These are phyloP conservation scores for Andrena haemorrhoa DNA, from an alignment of 2,888 invertebrate species.

Conservation along the genomic window DNA sequence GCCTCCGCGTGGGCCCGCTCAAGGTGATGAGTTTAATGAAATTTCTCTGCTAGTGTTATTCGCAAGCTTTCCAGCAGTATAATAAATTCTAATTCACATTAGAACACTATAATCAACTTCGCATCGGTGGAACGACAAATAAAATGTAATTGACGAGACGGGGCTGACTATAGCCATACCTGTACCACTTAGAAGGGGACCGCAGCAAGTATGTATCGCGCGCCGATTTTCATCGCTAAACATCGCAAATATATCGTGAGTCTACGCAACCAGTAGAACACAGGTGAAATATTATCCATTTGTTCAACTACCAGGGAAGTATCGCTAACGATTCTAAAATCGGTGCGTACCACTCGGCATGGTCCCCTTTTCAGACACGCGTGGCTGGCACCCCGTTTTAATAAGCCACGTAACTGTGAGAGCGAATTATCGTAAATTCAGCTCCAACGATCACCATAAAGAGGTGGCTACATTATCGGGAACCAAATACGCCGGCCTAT, in stretches of 20 bases:
- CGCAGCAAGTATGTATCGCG: not conserved
- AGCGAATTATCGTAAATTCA: conserved; percentile 46
- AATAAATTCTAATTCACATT: too few species aligned
- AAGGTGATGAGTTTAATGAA: conserved; percentile 37
- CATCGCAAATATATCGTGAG: not conserved
- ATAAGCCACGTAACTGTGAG: conserved; percentile 48
- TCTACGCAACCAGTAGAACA: not conserved
- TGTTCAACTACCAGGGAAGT: too few species aligned
- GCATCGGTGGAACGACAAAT: not conserved
- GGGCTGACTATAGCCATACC: conserved; percentile 18
- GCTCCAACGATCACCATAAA: conserved; percentile 42
- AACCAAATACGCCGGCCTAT: conserved; percentile 28
- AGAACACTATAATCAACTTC: not conserved
- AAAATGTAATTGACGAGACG: not conserved
- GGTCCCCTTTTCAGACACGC: not conserved
- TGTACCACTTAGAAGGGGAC: conserved; percentile 28
- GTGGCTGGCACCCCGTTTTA: conserved; percentile 32
- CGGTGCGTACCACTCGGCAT: not conserved
- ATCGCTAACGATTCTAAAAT: not conserved
- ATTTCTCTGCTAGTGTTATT: conserved; percentile 1
- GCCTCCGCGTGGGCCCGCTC: conserved; percentile 8
- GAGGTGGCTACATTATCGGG: conserved; percentile 36
- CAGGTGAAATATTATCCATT: too few species aligned
- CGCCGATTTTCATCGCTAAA: too few species aligned
- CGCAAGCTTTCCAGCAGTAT: not conserved